Conservation (phyloP, 2,113 vertebrate species). For the Lipotes vexillifer region DNA sequence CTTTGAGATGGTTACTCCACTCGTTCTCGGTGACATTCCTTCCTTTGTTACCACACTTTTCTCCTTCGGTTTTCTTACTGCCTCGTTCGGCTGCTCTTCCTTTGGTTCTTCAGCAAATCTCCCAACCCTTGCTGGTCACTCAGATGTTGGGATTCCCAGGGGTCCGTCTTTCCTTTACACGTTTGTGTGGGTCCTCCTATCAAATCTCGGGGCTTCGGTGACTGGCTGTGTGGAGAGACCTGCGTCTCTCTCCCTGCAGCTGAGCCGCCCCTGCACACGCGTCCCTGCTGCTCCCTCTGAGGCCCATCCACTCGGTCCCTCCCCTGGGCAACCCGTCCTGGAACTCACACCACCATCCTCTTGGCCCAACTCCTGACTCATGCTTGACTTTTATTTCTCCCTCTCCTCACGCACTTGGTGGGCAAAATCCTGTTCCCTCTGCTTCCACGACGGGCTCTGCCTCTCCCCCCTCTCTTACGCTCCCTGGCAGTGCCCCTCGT, state of each 20-base stretch:
- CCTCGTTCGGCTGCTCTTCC: background rate
- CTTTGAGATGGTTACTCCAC: rapidly evolving
- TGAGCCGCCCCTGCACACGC: rapidly evolving
- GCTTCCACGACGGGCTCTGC: rapidly evolving
- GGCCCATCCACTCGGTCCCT: background rate
- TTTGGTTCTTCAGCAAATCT: no score
- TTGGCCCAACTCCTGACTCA: background rate
- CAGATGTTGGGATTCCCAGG: background rate
- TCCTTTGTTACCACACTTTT: background rate
- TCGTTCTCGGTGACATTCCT: no score
- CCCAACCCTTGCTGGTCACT: no score
- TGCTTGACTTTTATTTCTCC: background rate
- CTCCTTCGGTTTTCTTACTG: rapidly evolving
- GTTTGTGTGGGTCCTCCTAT: background rate
- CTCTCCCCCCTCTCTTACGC: background rate
- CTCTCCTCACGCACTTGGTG: background rate
- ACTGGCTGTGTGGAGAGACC: background rate
- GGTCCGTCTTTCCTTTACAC: background rate
- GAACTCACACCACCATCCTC: background rate
- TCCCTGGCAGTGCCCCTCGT: rapidly evolving
- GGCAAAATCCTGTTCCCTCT: background rate
- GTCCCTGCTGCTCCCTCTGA: rapidly evolving
- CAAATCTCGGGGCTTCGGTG: background rate
- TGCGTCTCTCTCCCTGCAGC: background rate
- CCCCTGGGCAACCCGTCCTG: background rate